Evolutionary conservation across 2,797 vertebrate species (phyloP), one percentile per base, ranked within the genome.

Genomic region (Labeo calbasu): DNA sequence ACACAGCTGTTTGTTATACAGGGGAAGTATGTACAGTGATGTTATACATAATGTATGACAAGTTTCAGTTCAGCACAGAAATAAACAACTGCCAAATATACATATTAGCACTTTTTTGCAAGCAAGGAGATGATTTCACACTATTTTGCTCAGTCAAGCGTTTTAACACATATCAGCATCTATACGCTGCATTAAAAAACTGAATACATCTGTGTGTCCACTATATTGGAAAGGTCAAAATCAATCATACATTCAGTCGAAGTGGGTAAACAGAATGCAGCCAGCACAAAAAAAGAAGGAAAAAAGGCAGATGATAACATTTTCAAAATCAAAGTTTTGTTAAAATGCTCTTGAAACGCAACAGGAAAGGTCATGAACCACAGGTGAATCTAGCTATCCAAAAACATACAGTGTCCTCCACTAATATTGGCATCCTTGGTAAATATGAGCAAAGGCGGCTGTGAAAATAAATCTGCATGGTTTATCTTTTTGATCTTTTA

Each of bases 21-120:
- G 32, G 51, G 21, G 46, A 17, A 48, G 53, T 65, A 65, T 65
- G 46, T 25, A 51, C n/a, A 53, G 19, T 51, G 21, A 11, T 82
- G 69, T 25, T 65, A 82, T 73, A 40, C 69, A 73, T 63, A 10
- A 51, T 46, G 19, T 82, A 73, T 73, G 19, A 63, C 13, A 72
- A 12, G 32, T 55, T 70, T 70, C n/a, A 28, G 40, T 46, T 59
- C 75, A 61, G 12, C 2, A 3, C 43, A 46, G 46, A 57, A 40
- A 76, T n/a, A 77, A 77, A 59, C 53, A 77, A 59, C 14, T 61
- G 55, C 8, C 40, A 40, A 76, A 36, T 13, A 32, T 76, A 57
- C n/a, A 19, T 59, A 23, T 40, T 43, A 75, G 19, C 19, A 11
- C 19, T 55, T 13, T 11, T 46, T 25, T 23, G 51, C 19, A 75